phyloP scores from a whole-genome alignment of 1,140 invertebrate genomes.

The Heliconius congener region DNA sequence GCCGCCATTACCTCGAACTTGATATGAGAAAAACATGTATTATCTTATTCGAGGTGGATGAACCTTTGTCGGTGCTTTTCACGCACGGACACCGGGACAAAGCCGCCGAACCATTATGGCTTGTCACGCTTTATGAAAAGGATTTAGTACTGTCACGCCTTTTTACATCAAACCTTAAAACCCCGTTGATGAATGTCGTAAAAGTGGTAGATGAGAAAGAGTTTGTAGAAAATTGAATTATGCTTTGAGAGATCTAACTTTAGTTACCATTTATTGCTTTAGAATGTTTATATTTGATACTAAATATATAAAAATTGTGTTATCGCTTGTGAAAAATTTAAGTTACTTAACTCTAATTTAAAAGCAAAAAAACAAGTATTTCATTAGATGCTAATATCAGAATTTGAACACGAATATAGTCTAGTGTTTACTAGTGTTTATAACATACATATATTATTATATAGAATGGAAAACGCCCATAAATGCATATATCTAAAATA shows the following conservation, averaged over 20 bases:
- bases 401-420: no score
- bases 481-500: no score
- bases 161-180: conserved; percentile 16
- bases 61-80: conserved; percentile 45
- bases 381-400: no score
- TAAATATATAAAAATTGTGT: background rate
- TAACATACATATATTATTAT: no score
- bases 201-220: background rate
- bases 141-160: conserved; percentile 12
- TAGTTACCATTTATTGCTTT: background rate
- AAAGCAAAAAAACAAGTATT: background rate
- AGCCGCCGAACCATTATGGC: conserved; percentile 42
- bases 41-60: conserved; percentile 49
- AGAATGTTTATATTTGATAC: background rate
- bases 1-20: conserved; percentile 39
- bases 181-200: background rate
- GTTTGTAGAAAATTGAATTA: background rate
- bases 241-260: background rate
- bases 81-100: conserved; percentile 46
- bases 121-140: conserved; percentile 27
- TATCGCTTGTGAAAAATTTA: background rate
- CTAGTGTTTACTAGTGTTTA: no score
- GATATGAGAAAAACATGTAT: conserved; percentile 49
- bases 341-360: background rate
- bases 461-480: no score